Conservation (phyloP, 2,888 invertebrate species). For the Alloplasta piceator region DNA sequence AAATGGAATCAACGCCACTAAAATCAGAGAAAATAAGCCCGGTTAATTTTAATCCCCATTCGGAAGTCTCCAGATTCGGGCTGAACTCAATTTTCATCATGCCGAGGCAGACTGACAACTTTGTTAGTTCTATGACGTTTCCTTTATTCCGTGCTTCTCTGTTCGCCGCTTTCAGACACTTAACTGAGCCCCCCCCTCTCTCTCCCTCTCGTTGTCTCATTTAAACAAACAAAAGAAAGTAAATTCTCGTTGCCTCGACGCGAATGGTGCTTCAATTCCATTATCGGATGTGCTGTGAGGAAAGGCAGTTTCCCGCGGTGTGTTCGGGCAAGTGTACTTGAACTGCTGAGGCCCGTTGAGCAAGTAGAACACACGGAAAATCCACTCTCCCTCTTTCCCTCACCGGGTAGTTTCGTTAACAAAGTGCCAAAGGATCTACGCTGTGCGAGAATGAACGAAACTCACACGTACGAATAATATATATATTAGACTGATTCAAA, state of each 20-base stretch:
- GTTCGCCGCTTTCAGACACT: too few species aligned
- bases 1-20: constrained; percentile 1
- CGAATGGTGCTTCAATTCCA: constrained; percentile 37
- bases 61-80: too few species aligned
- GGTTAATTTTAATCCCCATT: too few species aligned
- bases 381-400: background rate
- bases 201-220: background rate
- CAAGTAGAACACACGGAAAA: constrained; percentile 15
- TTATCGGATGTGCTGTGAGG: constrained; percentile 14
- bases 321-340: background rate
- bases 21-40: too few species aligned
- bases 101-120: too few species aligned
- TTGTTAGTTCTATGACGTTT: background rate
- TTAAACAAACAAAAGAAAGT: constrained; percentile 33
- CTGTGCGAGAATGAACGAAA: background rate
- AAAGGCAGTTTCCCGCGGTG: background rate
- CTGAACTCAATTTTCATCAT: too few species aligned
- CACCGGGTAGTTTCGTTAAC: constrained; percentile 4
- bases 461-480: background rate
- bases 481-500: too few species aligned
- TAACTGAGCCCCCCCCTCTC: background rate
- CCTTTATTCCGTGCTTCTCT: background rate
- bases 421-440: constrained; percentile 33
- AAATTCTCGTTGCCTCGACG: constrained; percentile 28
- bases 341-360: background rate